Evolutionary conservation across 1,140 invertebrate genomes (phyloP), one percentile per base, ranked within the genome.

Genomic region (Galendromus occidentalis): DNA sequence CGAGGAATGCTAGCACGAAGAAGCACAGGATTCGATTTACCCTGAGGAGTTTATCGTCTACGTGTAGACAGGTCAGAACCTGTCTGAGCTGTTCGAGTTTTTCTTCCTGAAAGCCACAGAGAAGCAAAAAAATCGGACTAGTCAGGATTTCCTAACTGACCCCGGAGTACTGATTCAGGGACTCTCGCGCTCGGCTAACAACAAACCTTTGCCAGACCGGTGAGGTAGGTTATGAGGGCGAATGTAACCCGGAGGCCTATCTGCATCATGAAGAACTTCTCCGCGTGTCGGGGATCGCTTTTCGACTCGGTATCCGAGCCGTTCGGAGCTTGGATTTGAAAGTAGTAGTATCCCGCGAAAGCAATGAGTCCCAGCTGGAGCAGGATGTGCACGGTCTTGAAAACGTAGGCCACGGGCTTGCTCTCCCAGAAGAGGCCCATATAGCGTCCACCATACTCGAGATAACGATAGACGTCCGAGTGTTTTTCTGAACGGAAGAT

Each of bases 221-320:
- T 59, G 1, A 59, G 6, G 22, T 59, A 59, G 6, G 51, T 59
- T 29, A 59, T 59, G 14, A 59, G 51, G 4, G 51, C 51, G 51
- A 59, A 59, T 2, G 51, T 29, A 17, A 59, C 51, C 25, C 51
- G 12, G 33, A 59, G 51, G n/a, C 25, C 51, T 59, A 59, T 59
- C 51, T 59, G 51, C 51, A 59, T 59, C 51, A 59, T 59, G 51
- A 59, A 59, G 51, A 59, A 59, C 51, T 22, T 59, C 22, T 59
- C 51, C 25, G 51, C 51, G 33, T 59, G 51, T 9, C 14, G 22
- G 14, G 51, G 14, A 33, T 59, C 22, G 33, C 33, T 59, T 22
- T 59, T 59, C 1, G 22, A 59, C 2, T 1, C 9, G 17, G 22
- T 14, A 33, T 59, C 51, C 4, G 28, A 4, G 17, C 45, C 45